A percentile compares a stretch with the other conserved stretches of the same genome.
These are phyloP conservation scores for Leucophenga maculata DNA, from an alignment of 2,888 invertebrate species.

Conservation along the genomic window DNA sequence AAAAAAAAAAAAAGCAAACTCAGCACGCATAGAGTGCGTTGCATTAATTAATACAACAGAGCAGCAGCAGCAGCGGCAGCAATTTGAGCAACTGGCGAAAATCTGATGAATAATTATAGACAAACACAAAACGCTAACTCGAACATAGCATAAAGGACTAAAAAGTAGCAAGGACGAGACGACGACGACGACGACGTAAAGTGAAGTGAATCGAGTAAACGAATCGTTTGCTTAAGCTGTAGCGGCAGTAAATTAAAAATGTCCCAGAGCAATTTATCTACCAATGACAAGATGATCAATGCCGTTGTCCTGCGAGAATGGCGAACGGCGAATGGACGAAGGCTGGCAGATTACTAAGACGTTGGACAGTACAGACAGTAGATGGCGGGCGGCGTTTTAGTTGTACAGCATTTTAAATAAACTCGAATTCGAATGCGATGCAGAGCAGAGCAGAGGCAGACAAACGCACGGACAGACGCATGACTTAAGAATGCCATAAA, in stretches of 20 bases:
- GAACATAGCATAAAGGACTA: no score
- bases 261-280: slow-evolving; percentile 63
- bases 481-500: slow-evolving; percentile 44
- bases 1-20: no score
- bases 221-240: slow-evolving; percentile 14
- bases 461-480: no score
- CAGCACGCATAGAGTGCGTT: no score
- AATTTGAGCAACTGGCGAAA: no score
- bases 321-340: not conserved
- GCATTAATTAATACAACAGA: no score
- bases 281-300: slow-evolving; percentile 50
- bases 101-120: no score
- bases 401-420: slow-evolving; percentile 26
- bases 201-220: slow-evolving; percentile 6
- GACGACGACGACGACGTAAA: no score
- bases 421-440: not conserved
- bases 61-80: no score
- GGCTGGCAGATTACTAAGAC: not conserved
- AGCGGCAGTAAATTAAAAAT: slow-evolving; percentile 57
- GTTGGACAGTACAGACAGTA: not conserved
- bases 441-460: no score
- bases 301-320: slow-evolving; percentile 42
- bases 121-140: no score
- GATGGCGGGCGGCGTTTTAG: not conserved
- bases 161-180: no score